Base-by-base conservation (phyloP, 2,113 vertebrate genomes). In the Connochaetes taurinus region DNA sequence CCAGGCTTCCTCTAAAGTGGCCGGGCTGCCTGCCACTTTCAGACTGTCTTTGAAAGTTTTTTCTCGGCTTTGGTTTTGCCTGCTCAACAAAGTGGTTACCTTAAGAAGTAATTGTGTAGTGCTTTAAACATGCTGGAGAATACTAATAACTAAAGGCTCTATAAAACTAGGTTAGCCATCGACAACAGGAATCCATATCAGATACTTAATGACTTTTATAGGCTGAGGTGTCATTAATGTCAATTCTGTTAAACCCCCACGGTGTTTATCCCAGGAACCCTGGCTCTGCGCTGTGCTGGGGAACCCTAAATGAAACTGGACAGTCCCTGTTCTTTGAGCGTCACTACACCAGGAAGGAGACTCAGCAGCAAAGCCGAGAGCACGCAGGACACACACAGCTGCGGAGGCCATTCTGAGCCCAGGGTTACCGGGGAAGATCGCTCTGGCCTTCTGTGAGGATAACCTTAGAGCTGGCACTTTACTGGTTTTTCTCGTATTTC, bases 361-460 rank as follows among this genome's bases (percentile, higher is more conserved):
- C 31, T 45, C 47, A 25, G 3, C 45, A 13, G 14, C 52, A 50
- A 14, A 40, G 27, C 23, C 3, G 3, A 31, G 43, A 27, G 57
- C 25, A 5, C 2, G 1, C 11, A 47, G 50, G 84, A 21, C 13
- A 29, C 17, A 25, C n/a, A 31, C 17, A 7, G 1, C 62, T 23
- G 80, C 53, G 25, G 1, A 2, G 2, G 10, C 40, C 27, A 0
- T 25, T 29, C 31, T 2, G 0, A 31, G 4, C 64, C n/a, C 15
- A 36, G 27, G 31, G 1, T 57, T 13, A 4, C 21, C 1, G 0
- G 40, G n/a, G n/a, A 45, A 11, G 19, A 3, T 0, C 6, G 3
- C 7, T 17, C 0, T 76, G 55, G 40, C 36, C 45, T 58, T 45
- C 23, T 17, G 0, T 4, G 7, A 52, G 40, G 8, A 0, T n/a